A percentile compares a stretch with the other conserved stretches of the same genome.
phyloP scores from a whole-genome alignment of 64 coral and sea anemone genomes.

The Dendronephthya gigantea region DNA sequence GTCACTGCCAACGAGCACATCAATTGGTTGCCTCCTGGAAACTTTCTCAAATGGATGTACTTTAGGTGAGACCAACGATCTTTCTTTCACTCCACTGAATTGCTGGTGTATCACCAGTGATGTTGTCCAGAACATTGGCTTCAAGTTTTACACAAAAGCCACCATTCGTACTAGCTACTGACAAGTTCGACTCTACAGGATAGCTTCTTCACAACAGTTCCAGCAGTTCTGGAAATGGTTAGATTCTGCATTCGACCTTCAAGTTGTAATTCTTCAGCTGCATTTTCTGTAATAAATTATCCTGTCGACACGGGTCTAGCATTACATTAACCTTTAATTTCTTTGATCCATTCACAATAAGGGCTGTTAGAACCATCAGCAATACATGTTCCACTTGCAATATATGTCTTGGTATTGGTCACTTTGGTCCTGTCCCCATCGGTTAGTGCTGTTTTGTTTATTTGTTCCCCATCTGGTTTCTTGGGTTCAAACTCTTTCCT shows the following conservation, averaged over 20 bases:
- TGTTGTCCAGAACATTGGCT: slow-evolving; percentile 57
- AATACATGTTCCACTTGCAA: not conserved
- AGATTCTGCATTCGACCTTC: not conserved
- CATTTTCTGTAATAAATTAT: not conserved
- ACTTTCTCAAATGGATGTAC: slow-evolving; percentile 25
- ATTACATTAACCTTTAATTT: not conserved
- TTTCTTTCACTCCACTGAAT: slow-evolving; percentile 45
- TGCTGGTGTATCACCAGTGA: slow-evolving; percentile 35
- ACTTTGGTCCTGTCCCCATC: not conserved
- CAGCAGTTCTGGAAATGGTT: not conserved
- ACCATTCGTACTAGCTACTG: slow-evolving; percentile 13
- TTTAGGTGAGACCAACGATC: slow-evolving; percentile 38
- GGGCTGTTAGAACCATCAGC: not conserved
- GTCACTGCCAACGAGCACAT: slow-evolving; percentile 37
- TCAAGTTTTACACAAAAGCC: slow-evolving; percentile 25
- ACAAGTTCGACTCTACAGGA: slow-evolving; percentile 16
- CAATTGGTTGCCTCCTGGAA: not conserved
- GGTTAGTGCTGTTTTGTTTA: not conserved
- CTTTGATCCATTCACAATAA: not conserved
- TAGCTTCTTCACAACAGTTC: not conserved
- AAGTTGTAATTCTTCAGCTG: not conserved
- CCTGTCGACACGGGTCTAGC: not conserved
- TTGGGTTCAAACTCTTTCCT: not conserved
- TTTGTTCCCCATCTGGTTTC: not conserved
- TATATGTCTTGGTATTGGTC: not conserved